Evolutionary conservation across 1,140 invertebrate species (phyloP), one percentile per base, ranked within the genome.

Genomic region (Pomphorhynchus laevis): DNA sequence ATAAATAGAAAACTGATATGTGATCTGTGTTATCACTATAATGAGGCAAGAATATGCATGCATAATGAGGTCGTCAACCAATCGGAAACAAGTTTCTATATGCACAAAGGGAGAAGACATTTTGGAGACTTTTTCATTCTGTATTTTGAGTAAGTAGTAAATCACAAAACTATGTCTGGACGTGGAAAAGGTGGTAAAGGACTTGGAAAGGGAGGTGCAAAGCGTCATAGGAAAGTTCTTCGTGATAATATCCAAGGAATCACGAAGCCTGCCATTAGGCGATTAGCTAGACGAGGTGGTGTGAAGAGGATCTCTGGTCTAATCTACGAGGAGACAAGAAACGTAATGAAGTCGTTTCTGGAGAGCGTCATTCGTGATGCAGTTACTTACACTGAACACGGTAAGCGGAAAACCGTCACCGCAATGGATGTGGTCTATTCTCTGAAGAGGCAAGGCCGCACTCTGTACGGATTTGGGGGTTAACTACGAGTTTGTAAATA

Each of bases 341-440:
- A 65, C 47, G 67, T 70, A 0, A 52, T 72, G n/a, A 73, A 71
- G 53, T 66, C 71, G 0, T 74, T 74, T 53, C 55, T 74, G 38
- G 70, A 72, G 53, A 73, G 72, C 50, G 69, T 74, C 1, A 74
- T 74, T 49, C 62, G 69, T 40, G 71, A 73, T 54, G 69, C 70
- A 9, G 69, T 74, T 38, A 73, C 69, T n/a, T 74, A 73, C 57
- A 71, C 69, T 9, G 70, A 74, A 52, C 69, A 73, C 53, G 69
- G 70, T 45, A 73, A 72, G 58, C 58, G 71, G 45, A 75, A 74
- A 57, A 75, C 72, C 16, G 63, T 67, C 25, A 75, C 72, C 8
- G 70, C 71, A 38, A 75, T 75, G 71, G 71, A 76, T 50, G 70
- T 75, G 12, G 72, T 76, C 17, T 74, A 74, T 49, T 71, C 71